phyloP scores from a whole-genome alignment of 2,797 vertebrate species.

The Coregonus ussuriensis region DNA sequence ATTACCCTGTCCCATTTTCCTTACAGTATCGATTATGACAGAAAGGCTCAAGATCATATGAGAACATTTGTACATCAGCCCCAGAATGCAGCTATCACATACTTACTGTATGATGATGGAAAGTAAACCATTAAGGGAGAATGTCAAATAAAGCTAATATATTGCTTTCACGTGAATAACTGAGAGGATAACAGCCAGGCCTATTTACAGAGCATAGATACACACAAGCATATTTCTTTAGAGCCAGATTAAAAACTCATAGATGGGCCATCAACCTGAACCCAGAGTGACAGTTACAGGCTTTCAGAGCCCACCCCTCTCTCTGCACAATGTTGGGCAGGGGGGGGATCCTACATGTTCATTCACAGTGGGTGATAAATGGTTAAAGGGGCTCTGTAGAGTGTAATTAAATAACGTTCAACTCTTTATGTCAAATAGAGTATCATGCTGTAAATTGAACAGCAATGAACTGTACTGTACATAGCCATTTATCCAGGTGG shows the following conservation, averaged over 20 bases:
- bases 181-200: conserved; percentile 51
- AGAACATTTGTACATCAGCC: conserved; percentile 64
- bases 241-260: conserved; percentile 62
- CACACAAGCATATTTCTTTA: conserved; percentile 36
- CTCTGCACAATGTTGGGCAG: conserved; percentile 2
- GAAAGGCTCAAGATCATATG: conserved; percentile 65
- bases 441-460: conserved; percentile 23
- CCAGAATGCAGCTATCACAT: conserved; percentile 55
- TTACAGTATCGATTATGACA: conserved; percentile 76
- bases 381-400: conserved; percentile 25
- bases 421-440: conserved; percentile 30
- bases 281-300: conserved; percentile 31
- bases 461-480: conserved; percentile 32
- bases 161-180: conserved; percentile 52
- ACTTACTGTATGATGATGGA: conserved; percentile 43
- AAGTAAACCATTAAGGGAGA: conserved; percentile 44
- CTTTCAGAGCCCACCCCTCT: background rate
- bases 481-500: conserved; percentile 28
- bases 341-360: background rate
- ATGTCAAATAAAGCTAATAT: conserved; percentile 58
- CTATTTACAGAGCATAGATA: conserved; percentile 52
- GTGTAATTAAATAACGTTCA: background rate
- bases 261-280: conserved; percentile 49
- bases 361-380: conserved; percentile 50
- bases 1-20: conserved; percentile 71